phyloP scores from a whole-genome alignment of 2,797 vertebrate genomes.

The Ceryle rudis region DNA sequence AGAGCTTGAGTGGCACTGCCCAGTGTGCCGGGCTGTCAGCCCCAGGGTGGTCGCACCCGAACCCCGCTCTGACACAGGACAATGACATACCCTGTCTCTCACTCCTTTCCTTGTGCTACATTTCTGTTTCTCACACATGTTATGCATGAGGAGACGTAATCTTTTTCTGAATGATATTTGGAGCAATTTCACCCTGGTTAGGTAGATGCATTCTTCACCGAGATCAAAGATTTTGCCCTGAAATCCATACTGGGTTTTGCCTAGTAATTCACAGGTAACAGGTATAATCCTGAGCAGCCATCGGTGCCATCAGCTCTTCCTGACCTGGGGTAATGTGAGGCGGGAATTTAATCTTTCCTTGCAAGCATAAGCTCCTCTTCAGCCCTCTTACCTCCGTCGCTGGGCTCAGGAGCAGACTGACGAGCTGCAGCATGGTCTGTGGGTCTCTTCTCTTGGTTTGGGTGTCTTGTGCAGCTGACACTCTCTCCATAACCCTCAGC shows the following conservation, averaged over 20 bases:
- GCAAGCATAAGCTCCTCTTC: neutral
- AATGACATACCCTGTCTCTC: accelerated
- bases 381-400: accelerated
- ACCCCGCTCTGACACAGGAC: accelerated
- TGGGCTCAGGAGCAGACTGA: neutral
- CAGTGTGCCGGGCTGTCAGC: accelerated
- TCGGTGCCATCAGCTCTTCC: neutral
- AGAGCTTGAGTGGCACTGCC: neutral
- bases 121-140: neutral
- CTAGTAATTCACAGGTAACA: neutral
- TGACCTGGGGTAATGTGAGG: neutral
- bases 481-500: neutral
- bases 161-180: neutral
- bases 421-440: accelerated
- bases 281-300: neutral
- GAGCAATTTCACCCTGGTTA: neutral
- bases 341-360: neutral
- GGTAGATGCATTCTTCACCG: neutral
- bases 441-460: accelerated
- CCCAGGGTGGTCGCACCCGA: neutral
- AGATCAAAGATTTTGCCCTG: neutral
- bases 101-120: accelerated
- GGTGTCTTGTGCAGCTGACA: neutral
- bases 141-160: neutral
- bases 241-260: neutral